Base-by-base conservation (phyloP, 2,113 vertebrate genomes). In the Pampusana beccarii region DNA sequence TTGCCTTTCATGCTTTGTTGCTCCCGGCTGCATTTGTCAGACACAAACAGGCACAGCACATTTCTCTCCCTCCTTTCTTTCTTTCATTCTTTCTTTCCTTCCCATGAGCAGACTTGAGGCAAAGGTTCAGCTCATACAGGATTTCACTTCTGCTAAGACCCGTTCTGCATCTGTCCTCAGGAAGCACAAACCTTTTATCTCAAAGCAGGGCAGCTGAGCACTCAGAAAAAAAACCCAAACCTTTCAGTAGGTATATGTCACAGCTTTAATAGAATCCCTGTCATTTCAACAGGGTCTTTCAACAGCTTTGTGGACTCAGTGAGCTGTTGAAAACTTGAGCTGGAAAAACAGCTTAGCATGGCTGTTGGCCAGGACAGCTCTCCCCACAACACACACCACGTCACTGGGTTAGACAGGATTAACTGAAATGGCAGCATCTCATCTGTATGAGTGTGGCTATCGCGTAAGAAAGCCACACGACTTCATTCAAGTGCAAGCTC, bases 321-420 rank as follows among this genome's bases (percentile, higher is more conserved):
- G 29, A 73, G 81, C 40, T 5, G 36, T 24, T 31, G 51, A 92
- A 88, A 81, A 62, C 40, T 36, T 61, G 46, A 85, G 36, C 51
- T 81, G 46, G 51, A 66, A 62, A 94, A 94, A 84, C 69, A 65
- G 73, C 31, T 92, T 84, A 50, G n/a, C 4, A 14, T 50, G 69
- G 69, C 51, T 70, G 36, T 8, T 50, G 64, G 64, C 64, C 73
- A 85, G 73, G 60, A 50, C 28, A 66, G 51, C 40, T 53, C 65
- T 81, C 18, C 60, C 2, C 5, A 17, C 0, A 0, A 3, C 16
- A 31, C 5, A 2, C 17, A 25, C 33, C 13, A 6, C 48, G 14
- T 33, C 9, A 4, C 6, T 57, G 7, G 15, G 44, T 81, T 70
- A 44, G 19, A 29, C 9, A 64, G 69, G 36, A 73, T 53, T 61